A percentile compares a stretch with the other conserved stretches of the same genome.
These are phyloP conservation scores for Gallinago jamesoni DNA, from an alignment of 2,113 vertebrate species.

Conservation along the genomic window DNA sequence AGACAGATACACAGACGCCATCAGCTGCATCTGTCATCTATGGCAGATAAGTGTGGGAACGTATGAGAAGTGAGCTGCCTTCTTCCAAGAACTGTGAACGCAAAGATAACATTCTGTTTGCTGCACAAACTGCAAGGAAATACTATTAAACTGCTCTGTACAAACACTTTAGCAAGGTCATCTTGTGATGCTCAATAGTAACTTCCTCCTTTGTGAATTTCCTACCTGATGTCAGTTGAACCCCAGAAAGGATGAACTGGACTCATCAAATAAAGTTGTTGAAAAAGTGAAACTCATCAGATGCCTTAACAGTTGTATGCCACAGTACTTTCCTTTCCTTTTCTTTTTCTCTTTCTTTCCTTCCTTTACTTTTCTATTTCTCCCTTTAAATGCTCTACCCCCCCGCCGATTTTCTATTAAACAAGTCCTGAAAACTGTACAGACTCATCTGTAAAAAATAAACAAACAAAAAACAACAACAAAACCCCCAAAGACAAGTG, in stretches of 20 bases:
- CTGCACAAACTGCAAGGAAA: background rate
- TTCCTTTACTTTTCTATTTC: background rate
- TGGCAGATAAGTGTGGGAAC: background rate
- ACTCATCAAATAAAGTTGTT: background rate
- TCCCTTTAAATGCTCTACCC: background rate
- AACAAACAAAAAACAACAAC: background rate
- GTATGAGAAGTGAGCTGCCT: background rate
- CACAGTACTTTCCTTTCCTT: background rate
- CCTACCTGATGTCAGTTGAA: background rate
- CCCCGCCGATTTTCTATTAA: background rate
- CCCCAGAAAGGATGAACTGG: background rate
- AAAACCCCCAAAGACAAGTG: background rate
- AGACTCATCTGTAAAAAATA: background rate
- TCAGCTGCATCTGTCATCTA: background rate
- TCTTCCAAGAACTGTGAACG: background rate
- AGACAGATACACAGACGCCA: background rate
- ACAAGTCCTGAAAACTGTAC: background rate
- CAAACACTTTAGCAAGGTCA: background rate
- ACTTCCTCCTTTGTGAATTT: background rate
- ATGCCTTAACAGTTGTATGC: background rate
- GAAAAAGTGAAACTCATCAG: background rate
- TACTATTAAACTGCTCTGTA: background rate
- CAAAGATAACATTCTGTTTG: background rate
- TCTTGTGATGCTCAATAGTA: background rate
- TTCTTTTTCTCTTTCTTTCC: background rate